Evolutionary conservation across 1,140 invertebrate species (phyloP), one percentile per base, ranked within the genome.

Genomic region (Acromyrmex echinatior): DNA sequence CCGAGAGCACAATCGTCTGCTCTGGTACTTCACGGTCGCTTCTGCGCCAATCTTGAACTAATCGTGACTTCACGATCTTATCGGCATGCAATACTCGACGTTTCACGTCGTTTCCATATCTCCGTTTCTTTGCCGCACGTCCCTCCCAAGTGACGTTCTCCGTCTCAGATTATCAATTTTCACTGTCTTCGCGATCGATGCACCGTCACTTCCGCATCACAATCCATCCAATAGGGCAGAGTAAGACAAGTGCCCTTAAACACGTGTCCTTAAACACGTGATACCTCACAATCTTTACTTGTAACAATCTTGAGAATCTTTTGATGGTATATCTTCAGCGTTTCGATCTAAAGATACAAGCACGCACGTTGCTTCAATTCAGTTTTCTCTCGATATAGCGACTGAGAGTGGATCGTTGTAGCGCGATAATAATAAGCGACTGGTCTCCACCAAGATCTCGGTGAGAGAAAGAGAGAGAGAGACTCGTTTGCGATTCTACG

Each of bases 401-500:
- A 56, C 14, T 6, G 49, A 39, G 65, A 25, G 18, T 18, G 9
- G 5, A 78, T 63, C 45, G 10, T 65, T 16, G 45, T 25, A 7
- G 21, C 18, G 63, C 63, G 31, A 70, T 78, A 21, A 56, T 51
- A 21, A 68, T 66, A 53, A 45, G 25, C 60, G 63, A 68, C 74
- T 21, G 18, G 58, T 70, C 35, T 45, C 58, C n/a, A 62, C n/a
- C 56, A 9, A 63, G 53, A 76, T 62, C 39, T 28, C 35, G 16
- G 16, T 60, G 76, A 35, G 66, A 49, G 28, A 66, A 18, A 56
- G 21, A 68, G 63, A 68, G 31, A 39, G 35, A 35, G 25, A 49
- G 31, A 62, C 56, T 62, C 51, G 68, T 73, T 82, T 82, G 56
- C 56, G 68, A 82, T 82, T 82, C 80, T 28, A 56, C 56, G 80